Base-by-base conservation (phyloP, 1,140 invertebrate genomes). In the Aricia agestis region DNA sequence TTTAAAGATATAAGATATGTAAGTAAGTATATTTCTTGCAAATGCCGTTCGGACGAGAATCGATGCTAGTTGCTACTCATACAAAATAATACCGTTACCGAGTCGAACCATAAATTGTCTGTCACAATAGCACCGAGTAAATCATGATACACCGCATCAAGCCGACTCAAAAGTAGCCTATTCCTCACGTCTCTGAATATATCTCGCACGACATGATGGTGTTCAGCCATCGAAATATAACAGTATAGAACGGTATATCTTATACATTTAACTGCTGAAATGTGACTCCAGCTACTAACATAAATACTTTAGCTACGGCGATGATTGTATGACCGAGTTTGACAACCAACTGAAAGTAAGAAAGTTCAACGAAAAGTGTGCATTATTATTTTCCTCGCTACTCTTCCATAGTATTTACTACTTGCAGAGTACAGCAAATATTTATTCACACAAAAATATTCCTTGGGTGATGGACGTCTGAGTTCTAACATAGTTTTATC, bases 101-200 rank as follows among this genome's bases (percentile, higher is more conserved):
- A 19, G 19, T 63, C 13, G 59, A 19, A 63, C 59, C 59, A 63
- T 63, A 18, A 63, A 63, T 63, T 13, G 45, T 63, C 18, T 63
- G 59, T 63, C 59, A 63, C 59, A 63, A 25, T 11, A 63, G 59
- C 18, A 63, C 59, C 19, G 18, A 63, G 59, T 25, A 63, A 63
- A 63, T 63, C 59, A 63, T 63, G 59, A 19, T 63, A 19, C 18
- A 25, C 18, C 59, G 19, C 59, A 52, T 52, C 45, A 52, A 15
- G 36, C 36, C 36, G 36, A 13, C 45, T 52, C 45, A 52, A 52
- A 52, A 15, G 45, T 52, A 52, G 45, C 45, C 45, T 52, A 52
- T 52, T 52, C 45, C 45, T 52, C 45, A 52, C 45, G 45, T 52
- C 45, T 52, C 45, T 52, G 45, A 15, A 13, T 52, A 52, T 52